phyloP scores from a whole-genome alignment of 2,113 vertebrate species.

The Rousettus leschenaultii region DNA sequence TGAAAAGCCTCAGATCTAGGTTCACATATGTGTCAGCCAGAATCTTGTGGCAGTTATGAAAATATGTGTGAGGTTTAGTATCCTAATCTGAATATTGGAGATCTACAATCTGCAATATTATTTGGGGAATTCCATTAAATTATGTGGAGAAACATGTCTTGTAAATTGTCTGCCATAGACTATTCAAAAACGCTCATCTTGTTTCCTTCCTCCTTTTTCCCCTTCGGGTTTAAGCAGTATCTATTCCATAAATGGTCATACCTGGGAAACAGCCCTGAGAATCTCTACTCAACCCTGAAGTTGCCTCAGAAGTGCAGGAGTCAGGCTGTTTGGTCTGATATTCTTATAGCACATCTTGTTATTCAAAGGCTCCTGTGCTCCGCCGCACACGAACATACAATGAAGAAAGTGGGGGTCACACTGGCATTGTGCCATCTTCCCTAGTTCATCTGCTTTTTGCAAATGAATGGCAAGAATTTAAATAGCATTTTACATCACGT shows the following conservation, averaged over 20 bases:
- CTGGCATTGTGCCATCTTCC: neutral
- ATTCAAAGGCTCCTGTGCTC: neutral
- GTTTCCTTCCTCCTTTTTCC: neutral
- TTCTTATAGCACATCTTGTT: neutral
- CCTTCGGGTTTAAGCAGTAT: neutral
- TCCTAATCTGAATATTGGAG: neutral
- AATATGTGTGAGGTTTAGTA: neutral
- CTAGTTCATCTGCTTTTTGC: neutral
- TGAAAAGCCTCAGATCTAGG: neutral
- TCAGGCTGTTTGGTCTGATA: neutral
- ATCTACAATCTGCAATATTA: neutral
- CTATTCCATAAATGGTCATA: neutral
- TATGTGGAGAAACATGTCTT: neutral
- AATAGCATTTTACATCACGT: constrained; percentile 1
- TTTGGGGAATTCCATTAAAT: neutral
- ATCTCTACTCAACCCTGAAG: neutral
- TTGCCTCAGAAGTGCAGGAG: neutral
- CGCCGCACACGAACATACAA: neutral
- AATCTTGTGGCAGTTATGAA: neutral
- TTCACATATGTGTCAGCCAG: neutral
- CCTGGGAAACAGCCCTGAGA: neutral
- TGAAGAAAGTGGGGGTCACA: constrained; percentile 53
- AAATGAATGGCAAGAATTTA: constrained; percentile 52
- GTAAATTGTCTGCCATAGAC: neutral
- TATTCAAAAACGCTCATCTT: neutral